These are phyloP conservation scores for Rhegmatorhina hoffmannsi DNA, from an alignment of 2,113 vertebrate species.

Conservation along the genomic window DNA sequence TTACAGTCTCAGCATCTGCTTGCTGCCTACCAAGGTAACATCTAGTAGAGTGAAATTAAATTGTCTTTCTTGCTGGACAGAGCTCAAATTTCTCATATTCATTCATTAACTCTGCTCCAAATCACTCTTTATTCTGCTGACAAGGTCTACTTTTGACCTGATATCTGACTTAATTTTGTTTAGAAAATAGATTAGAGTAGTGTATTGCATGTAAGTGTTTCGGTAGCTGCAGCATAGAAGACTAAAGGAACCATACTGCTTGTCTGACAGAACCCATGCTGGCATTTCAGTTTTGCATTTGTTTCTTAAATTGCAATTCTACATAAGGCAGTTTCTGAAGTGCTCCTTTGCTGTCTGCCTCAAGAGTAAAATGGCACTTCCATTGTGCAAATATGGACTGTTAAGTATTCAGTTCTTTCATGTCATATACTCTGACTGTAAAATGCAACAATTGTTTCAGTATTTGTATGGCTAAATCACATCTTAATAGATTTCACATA, in stretches of 20 bases:
- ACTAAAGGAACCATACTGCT: background rate
- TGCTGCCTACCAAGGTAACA: background rate
- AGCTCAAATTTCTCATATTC: background rate
- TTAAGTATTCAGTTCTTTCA: background rate
- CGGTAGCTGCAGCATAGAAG: background rate
- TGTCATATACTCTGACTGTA: background rate
- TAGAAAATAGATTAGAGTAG: background rate
- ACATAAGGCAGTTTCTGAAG: background rate
- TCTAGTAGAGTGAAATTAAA: background rate
- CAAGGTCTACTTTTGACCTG: background rate
- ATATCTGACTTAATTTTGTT: background rate
- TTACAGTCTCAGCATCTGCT: background rate
- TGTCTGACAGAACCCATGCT: background rate
- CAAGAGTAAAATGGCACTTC: background rate
- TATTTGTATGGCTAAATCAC: background rate
- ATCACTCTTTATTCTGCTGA: background rate
- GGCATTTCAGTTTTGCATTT: background rate
- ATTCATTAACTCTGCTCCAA: background rate
- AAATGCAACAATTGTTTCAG: background rate
- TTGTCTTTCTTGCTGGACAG: background rate
- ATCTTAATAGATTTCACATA: background rate
- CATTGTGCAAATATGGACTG: background rate
- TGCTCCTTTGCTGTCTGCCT: background rate
- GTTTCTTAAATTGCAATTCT: background rate
- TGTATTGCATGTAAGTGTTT: background rate